A percentile compares a stretch with the other conserved stretches of the same genome.
Conservation (phyloP, 2,888 invertebrate species). For the Omphaloscelis lunosa region DNA sequence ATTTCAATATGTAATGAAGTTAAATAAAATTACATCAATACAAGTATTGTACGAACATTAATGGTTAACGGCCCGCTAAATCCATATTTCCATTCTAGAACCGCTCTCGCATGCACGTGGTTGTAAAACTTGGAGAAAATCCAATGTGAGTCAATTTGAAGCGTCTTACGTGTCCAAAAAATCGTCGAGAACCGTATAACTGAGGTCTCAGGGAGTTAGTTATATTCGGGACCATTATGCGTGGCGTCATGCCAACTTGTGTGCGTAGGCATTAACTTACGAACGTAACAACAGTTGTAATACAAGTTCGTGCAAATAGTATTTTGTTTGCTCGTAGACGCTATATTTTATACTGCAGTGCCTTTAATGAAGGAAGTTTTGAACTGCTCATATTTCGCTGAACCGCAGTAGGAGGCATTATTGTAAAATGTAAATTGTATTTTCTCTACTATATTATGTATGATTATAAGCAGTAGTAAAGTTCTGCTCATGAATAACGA, state of each 20-base stretch:
- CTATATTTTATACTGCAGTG: conserved; percentile 42
- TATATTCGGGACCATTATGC: conserved; percentile 79
- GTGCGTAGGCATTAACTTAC: conserved; percentile 66
- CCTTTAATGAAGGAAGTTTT: conserved; percentile 34
- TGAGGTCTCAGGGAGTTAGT: conserved; percentile 76
- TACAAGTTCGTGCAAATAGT: conserved; percentile 51
- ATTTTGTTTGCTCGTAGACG: conserved; percentile 44
- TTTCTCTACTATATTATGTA: conserved; percentile 33
- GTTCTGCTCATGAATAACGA: conserved; percentile 37
- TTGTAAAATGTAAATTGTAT: conserved; percentile 34
- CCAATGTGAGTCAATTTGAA: conserved; percentile 65
- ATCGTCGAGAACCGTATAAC: conserved; percentile 47
- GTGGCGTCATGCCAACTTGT: conserved; percentile 79
- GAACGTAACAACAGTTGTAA: conserved; percentile 63
- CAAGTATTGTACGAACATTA: conserved; percentile 11
- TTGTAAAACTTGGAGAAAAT: conserved; percentile 64
- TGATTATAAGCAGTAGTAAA: conserved; percentile 31
- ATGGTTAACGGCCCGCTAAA: conserved; percentile 38
- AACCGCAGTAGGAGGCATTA: conserved; percentile 23
- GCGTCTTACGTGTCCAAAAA: conserved; percentile 57
- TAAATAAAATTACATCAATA: conserved; percentile 33
- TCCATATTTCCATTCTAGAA: conserved; percentile 46
- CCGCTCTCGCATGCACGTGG: conserved; percentile 50
- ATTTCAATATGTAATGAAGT: conserved; percentile 4
- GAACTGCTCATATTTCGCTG: conserved; percentile 21